Conservation (phyloP, 2,797 vertebrate species). For the Dromococcyx pavoninus region DNA sequence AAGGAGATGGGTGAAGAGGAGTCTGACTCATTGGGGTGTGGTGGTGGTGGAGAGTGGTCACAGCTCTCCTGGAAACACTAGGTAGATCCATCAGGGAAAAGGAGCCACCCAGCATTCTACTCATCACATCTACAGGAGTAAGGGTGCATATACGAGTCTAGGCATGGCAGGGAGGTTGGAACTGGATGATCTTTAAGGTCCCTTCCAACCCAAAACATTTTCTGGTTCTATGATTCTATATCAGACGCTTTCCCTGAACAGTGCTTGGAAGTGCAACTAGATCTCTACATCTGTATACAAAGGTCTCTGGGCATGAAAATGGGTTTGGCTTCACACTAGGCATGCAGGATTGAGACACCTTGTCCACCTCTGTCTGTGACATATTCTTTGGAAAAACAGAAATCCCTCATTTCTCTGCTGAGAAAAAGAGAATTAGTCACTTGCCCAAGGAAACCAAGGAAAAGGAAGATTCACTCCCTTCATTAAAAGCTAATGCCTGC, state of each 20-base stretch:
- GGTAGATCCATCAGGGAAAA: background rate
- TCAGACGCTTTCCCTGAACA: background rate
- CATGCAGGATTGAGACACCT: background rate
- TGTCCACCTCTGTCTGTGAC: background rate
- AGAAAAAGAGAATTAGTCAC: background rate
- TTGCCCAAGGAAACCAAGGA: background rate
- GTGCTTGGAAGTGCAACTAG: background rate
- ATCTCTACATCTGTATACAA: background rate
- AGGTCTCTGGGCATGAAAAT: background rate
- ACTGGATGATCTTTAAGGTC: no score
- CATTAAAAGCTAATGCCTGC: background rate
- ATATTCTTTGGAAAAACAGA: background rate
- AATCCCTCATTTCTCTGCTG: background rate
- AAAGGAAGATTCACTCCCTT: background rate
- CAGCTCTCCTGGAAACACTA: background rate
- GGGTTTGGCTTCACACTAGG: background rate
- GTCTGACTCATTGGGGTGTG: background rate
- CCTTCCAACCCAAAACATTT: no score
- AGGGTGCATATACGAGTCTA: background rate
- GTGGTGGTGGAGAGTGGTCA: background rate
- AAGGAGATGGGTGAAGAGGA: background rate
- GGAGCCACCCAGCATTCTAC: background rate
- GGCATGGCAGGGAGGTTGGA: no score
- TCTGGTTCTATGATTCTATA: no score
- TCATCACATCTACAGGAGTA: fast-evolving